A percentile compares a stretch with the other conserved stretches of the same genome.
Conservation (phyloP, 2,113 vertebrate species). For the Illadopsis cleaveri region DNA sequence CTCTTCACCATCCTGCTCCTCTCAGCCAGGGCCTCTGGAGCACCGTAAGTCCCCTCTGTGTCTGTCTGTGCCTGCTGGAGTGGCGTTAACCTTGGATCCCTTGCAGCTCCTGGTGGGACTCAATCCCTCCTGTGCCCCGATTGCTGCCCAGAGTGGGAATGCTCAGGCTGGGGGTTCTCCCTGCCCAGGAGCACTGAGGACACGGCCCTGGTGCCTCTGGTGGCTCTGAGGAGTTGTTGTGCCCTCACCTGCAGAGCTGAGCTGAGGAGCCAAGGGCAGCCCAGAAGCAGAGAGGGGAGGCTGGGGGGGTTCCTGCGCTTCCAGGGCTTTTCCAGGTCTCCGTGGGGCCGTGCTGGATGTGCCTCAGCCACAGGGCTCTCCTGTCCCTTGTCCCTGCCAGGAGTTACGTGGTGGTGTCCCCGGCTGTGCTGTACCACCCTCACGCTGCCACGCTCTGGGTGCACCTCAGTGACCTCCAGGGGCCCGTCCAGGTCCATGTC, state of each 20-base stretch:
- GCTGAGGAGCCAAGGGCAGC: neutral
- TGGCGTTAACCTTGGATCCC: neutral
- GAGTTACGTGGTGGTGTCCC: neutral
- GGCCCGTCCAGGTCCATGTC: neutral
- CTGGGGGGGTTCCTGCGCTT: neutral
- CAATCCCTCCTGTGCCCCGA: fast-evolving
- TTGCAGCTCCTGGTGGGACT: neutral
- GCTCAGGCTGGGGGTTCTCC: neutral
- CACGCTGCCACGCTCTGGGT: neutral
- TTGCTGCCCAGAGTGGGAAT: neutral
- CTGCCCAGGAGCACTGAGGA: neutral
- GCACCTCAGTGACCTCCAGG: neutral
- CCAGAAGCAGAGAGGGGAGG: neutral
- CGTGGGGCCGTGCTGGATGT: fast-evolving
- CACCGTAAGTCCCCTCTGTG: neutral
- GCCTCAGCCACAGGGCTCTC: neutral
- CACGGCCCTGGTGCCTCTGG: fast-evolving
- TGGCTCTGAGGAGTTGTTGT: neutral
- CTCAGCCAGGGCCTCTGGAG: neutral
- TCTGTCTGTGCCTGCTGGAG: neutral
- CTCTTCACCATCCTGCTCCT: neutral
- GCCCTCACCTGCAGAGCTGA: neutral
- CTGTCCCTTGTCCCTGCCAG: neutral
- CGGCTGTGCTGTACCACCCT: slow-evolving; percentile 12
- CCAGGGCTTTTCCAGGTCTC: neutral